Conservation (phyloP, 2,888 invertebrate species). For the Synanthedon formicaeformis region DNA sequence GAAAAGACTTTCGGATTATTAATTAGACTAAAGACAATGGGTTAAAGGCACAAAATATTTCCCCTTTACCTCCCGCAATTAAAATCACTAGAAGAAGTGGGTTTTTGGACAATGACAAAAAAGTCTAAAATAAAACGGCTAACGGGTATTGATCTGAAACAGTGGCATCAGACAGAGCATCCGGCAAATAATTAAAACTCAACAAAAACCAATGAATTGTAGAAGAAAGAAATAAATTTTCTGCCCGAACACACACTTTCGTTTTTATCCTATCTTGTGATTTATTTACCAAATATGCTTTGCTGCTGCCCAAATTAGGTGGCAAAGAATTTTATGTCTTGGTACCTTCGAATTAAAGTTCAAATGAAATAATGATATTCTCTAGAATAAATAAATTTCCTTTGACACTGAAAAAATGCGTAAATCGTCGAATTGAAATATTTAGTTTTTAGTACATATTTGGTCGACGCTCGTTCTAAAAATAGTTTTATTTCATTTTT, state of each 20-base stretch:
- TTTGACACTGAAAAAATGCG: background rate
- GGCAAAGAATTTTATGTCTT: background rate
- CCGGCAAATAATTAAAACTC: conserved; percentile 64
- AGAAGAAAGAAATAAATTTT: conserved; percentile 58
- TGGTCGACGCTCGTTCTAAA: conserved; percentile 10
- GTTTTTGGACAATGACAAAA: conserved; percentile 11
- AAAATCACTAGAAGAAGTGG: background rate
- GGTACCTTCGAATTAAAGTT: background rate
- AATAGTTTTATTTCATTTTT: too few species aligned
- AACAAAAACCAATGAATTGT: conserved; percentile 52
- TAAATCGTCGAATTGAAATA: conserved; percentile 15
- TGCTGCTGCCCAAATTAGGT: conserved; percentile 16
- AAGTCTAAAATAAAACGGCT: conserved; percentile 25
- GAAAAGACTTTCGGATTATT: too few species aligned
- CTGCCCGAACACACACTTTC: conserved; percentile 49
- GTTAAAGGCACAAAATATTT: too few species aligned
- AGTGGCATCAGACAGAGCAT: conserved; percentile 37
- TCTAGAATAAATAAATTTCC: background rate
- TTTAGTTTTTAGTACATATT: conserved; percentile 25
- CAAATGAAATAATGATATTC: background rate
- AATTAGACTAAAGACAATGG: too few species aligned
- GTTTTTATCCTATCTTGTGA: conserved; percentile 52
- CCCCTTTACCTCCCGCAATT: background rate
- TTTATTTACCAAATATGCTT: conserved; percentile 34
- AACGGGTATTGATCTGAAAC: conserved; percentile 40